phyloP scores from a whole-genome alignment of 2,888 invertebrate genomes.

The Corbicula japonica region DNA sequence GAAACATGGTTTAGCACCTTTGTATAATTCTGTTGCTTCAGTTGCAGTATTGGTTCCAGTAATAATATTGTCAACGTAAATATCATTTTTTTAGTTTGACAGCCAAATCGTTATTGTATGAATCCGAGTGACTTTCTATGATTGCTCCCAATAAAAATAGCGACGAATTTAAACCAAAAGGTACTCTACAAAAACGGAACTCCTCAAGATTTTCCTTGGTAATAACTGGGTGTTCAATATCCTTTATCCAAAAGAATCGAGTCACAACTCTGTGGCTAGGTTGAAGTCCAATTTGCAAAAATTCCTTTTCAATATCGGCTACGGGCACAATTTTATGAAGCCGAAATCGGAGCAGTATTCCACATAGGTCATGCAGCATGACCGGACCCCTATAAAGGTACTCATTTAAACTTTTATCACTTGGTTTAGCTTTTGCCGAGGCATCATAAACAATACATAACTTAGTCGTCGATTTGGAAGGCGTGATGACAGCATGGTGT shows the following conservation, averaged over 20 bases:
- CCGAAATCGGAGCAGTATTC: slow-evolving; percentile 26
- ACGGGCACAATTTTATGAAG: slow-evolving; percentile 7
- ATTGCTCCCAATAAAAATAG: slow-evolving; percentile 23
- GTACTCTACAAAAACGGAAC: slow-evolving; percentile 11
- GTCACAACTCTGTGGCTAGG: slow-evolving; percentile 29
- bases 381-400: slow-evolving; percentile 33
- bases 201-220: slow-evolving; percentile 1
- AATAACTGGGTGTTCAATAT: slow-evolving; percentile 1
- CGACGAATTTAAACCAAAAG: slow-evolving; percentile 14
- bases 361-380: slow-evolving; percentile 30
- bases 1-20: slow-evolving; percentile 22
- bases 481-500: slow-evolving; percentile 16
- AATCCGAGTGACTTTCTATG: slow-evolving; percentile 15
- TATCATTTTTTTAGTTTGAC: slow-evolving; percentile 8
- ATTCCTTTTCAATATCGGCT: slow-evolving; percentile 43
- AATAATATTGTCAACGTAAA: slow-evolving; percentile 44
- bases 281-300: slow-evolving; percentile 36
- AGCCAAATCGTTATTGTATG: background rate
- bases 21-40: slow-evolving; percentile 20
- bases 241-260: slow-evolving; percentile 37
- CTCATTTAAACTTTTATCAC: slow-evolving; percentile 33
- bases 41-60: slow-evolving; percentile 25
- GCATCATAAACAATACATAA: slow-evolving; percentile 28
- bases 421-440: slow-evolving; percentile 22
- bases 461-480: slow-evolving; percentile 10